These are phyloP conservation scores for Oryzias sinensis DNA, from an alignment of 2,797 vertebrate genomes.

Conservation along the genomic window DNA sequence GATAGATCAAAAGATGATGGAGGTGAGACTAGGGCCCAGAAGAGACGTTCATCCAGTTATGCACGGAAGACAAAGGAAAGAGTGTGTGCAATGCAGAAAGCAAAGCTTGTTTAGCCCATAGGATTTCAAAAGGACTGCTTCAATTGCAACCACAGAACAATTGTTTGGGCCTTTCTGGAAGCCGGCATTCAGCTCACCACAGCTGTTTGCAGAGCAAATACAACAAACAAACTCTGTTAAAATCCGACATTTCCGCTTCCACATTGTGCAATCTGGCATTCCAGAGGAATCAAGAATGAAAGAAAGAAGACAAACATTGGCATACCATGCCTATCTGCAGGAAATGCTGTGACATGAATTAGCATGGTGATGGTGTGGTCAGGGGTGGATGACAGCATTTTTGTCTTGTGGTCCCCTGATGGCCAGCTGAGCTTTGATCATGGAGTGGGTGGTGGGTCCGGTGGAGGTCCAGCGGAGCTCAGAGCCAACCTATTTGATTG, in stretches of 20 bases:
- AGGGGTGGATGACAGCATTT: slow-evolving; percentile 40
- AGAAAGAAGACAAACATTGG: slow-evolving; percentile 46
- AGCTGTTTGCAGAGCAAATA: slow-evolving; percentile 36
- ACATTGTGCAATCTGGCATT: slow-evolving; percentile 57
- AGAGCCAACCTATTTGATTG: slow-evolving; percentile 35
- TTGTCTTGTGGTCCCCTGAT: slow-evolving; percentile 39
- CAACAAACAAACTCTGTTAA: slow-evolving; percentile 50
- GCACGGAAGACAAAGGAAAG: slow-evolving; percentile 38
- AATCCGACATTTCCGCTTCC: slow-evolving; percentile 44
- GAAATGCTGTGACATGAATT: slow-evolving; percentile 63
- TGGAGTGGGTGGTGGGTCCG: slow-evolving; percentile 15
- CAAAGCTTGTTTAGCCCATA: slow-evolving; percentile 20
- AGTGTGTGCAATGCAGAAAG: slow-evolving; percentile 42
- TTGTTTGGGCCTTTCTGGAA: slow-evolving; percentile 31
- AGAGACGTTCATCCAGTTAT: slow-evolving; percentile 37
- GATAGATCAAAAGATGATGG: not conserved
- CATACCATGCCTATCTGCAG: slow-evolving; percentile 72
- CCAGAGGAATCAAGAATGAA: slow-evolving; percentile 37
- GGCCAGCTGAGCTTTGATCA: slow-evolving; percentile 57
- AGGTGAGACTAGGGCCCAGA: slow-evolving; percentile 44
- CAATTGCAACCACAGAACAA: slow-evolving; percentile 39
- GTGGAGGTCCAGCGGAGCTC: slow-evolving; percentile 10
- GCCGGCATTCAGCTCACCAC: slow-evolving; percentile 31
- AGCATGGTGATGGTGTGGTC: slow-evolving; percentile 37
- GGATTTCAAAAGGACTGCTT: slow-evolving; percentile 38